A percentile compares a stretch with the other conserved stretches of the same genome.
Evolutionary conservation across 2,113 vertebrate genomes (phyloP).

Genomic region (Oreocharis arfaki): DNA sequence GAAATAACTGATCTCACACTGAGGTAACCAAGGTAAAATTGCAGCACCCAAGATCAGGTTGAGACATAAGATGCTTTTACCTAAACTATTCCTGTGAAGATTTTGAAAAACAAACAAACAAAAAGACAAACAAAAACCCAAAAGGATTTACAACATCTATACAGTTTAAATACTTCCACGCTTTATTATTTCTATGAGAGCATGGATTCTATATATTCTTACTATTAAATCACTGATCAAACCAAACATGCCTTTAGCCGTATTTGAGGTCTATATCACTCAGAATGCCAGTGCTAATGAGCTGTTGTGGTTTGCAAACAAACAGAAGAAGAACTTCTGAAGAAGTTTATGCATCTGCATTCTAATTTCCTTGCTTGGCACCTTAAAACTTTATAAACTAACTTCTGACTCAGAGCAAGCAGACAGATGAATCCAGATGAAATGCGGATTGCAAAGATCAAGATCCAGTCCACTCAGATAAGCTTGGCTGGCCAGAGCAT

Average conservation of each 20-base stretch:
- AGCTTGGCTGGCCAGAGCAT: accelerated
- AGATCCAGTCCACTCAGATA: background rate
- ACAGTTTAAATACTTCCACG: background rate
- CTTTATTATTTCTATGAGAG: background rate
- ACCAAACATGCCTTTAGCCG: background rate
- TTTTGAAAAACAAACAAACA: background rate
- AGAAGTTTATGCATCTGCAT: background rate
- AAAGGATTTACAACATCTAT: background rate
- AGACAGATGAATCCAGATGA: background rate
- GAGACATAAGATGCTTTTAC: background rate
- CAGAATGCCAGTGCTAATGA: background rate
- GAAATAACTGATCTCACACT: background rate
- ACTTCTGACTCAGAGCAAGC: background rate
- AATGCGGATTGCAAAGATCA: background rate
- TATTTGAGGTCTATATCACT: background rate
- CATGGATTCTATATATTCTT: background rate
- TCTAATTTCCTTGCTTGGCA: background rate
- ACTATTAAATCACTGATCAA: background rate
- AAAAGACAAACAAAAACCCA: background rate
- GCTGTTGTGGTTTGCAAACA: background rate
- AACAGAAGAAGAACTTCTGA: background rate
- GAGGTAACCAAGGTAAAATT: background rate
- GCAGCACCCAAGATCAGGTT: background rate
- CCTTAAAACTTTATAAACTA: background rate
- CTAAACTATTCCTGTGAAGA: background rate